These are phyloP conservation scores for Holacanthella duospinosa DNA, from an alignment of 2,888 invertebrate species.

Conservation along the genomic window DNA sequence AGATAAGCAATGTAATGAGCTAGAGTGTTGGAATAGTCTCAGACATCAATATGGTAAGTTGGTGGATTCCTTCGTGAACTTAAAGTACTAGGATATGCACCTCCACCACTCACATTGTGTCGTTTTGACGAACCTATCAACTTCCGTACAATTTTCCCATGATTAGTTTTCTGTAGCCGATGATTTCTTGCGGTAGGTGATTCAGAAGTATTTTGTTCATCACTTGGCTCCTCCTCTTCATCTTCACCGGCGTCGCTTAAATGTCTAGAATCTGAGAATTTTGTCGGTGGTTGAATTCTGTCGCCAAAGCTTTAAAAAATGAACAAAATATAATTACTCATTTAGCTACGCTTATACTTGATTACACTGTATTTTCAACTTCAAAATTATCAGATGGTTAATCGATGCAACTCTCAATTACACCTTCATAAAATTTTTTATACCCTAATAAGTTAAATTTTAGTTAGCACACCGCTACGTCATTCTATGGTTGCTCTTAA, in stretches of 20 bases:
- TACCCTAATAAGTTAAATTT: background rate
- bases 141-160: background rate
- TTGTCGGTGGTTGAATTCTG: conserved; percentile 72
- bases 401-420: conserved; percentile 4
- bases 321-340: background rate
- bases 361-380: background rate
- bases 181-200: background rate
- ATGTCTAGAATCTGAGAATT: conserved; percentile 59
- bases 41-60: conserved; percentile 19
- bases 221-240: background rate
- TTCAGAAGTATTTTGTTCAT: background rate
- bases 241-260: conserved; percentile 27
- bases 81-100: background rate
- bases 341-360: no score
- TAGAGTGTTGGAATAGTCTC: no score
- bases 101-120: background rate
- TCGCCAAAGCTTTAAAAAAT: conserved; percentile 59
- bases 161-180: background rate
- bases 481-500: no score
- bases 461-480: no score
- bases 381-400: no score
- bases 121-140: background rate
- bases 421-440: background rate
- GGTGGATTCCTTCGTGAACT: background rate
- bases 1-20: no score